Base-by-base conservation (phyloP, 2,113 vertebrate genomes). In the Mesocricetus auratus region DNA sequence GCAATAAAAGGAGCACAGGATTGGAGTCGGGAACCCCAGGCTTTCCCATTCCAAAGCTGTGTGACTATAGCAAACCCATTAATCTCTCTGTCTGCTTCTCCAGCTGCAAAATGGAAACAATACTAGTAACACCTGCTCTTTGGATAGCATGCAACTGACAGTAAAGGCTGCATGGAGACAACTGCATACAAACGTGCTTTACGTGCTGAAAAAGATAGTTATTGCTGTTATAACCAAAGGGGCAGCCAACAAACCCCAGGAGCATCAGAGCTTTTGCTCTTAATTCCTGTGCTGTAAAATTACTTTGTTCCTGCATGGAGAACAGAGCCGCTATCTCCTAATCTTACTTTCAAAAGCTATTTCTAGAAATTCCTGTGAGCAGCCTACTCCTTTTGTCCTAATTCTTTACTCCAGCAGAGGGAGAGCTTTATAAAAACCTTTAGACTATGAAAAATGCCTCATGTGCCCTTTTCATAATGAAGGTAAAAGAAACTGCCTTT, bases 341-440 rank as follows among this genome's bases (percentile, higher is more conserved):
- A 97, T 96, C 96, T 96, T 96, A 97, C 88, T 90, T 96, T 95
- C 88, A 92, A 97, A 97, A 96, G 79, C 77, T 97, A 96, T 96
- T 97, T 97, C 94, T 91, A 97, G 93, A 94, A 95, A 96, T 97
- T 97, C 94, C 69, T 86, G 83, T 87, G 86, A 97, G 95, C 77
- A 96, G 92, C 62, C 91, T 71, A 92, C 77, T 96, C 68, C 82
- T 91, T 96, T 97, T 94, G 90, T 96, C 92, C 81, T 64, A 31
- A 91, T 73, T 82, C 69, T 93, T 94, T 89, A 56, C 71, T 96
- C 85, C 66, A 96, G 78, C 93, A 89, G 78, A 89, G 33, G 33
- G 29, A 81, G 94, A 83, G 92, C 90, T 96, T 91, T 96, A 95
- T 31, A 81, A 92, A 96, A 96, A 86, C 50, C 77, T 95, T 90